Evolutionary conservation across 2,888 invertebrate genomes (phyloP).

Genomic region (Amphipyra berbera): DNA sequence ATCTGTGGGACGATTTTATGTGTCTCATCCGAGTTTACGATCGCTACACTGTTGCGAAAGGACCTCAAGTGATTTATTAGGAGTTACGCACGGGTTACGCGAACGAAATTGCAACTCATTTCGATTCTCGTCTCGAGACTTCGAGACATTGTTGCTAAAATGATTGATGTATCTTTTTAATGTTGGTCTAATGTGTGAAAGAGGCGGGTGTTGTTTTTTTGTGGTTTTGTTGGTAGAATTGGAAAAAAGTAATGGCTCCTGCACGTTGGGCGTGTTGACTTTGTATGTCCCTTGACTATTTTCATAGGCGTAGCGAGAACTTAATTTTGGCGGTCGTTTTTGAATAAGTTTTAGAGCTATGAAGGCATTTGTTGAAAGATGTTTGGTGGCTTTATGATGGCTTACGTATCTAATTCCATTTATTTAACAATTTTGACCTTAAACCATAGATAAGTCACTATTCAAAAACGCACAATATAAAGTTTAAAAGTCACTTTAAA

Average conservation of each 20-base stretch:
- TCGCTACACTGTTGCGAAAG: slow-evolving; percentile 69
- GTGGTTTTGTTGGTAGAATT: slow-evolving; percentile 27
- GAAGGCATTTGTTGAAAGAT: too few species aligned
- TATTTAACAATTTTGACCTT: too few species aligned
- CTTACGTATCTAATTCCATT: too few species aligned
- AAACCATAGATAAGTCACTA: too few species aligned
- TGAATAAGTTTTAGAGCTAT: too few species aligned
- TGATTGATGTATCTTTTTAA: slow-evolving; percentile 59
- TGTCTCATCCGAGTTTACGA: slow-evolving; percentile 59
- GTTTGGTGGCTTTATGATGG: too few species aligned
- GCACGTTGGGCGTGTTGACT: background rate
- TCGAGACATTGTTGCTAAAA: slow-evolving; percentile 53
- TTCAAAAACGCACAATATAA: too few species aligned
- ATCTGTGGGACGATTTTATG: slow-evolving; percentile 79
- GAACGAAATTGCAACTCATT: slow-evolving; percentile 74
- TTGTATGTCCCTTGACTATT: background rate
- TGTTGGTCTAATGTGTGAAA: slow-evolving; percentile 56
- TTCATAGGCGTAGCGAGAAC: background rate
- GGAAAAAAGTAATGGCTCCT: slow-evolving; percentile 24
- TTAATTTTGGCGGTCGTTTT: too few species aligned
- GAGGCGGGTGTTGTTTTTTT: slow-evolving; percentile 30
- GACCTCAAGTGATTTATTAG: slow-evolving; percentile 62
- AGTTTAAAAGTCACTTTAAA: too few species aligned
- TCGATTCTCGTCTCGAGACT: slow-evolving; percentile 44
- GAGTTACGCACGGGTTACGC: slow-evolving; percentile 58